Conservation (phyloP, 2,113 vertebrate genomes). For the Lucifuga dentata region DNA sequence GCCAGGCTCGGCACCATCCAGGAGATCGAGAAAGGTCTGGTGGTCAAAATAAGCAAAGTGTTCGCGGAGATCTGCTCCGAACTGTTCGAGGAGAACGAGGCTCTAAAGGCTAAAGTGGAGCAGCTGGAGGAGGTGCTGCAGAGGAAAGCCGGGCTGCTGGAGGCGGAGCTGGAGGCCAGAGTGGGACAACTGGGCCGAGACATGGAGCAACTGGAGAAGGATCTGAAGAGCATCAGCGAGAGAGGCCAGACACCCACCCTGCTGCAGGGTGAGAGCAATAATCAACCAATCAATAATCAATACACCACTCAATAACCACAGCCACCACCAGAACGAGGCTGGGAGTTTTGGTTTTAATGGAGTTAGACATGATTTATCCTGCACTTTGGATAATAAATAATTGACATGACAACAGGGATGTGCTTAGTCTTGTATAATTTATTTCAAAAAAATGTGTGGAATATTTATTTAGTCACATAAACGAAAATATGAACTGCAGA, state of each 20-base stretch:
- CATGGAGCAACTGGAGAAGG: constrained; percentile 70
- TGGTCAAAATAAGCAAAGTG: constrained; percentile 49
- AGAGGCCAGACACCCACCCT: not conserved
- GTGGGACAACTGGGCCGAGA: constrained; percentile 68
- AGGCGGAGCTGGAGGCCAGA: constrained; percentile 72
- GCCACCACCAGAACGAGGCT: too few species aligned
- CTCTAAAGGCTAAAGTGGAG: constrained; percentile 68
- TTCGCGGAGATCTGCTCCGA: constrained; percentile 60
- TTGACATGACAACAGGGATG: too few species aligned
- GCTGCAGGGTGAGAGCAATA: constrained; percentile 21
- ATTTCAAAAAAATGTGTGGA: too few species aligned
- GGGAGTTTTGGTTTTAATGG: too few species aligned
- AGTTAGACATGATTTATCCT: too few species aligned
- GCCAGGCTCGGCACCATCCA: constrained; percentile 28
- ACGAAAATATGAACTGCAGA: too few species aligned
- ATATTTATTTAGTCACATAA: too few species aligned
- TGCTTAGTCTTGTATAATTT: too few species aligned
- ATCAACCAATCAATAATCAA: too few species aligned
- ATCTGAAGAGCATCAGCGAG: constrained; percentile 63
- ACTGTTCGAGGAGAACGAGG: constrained; percentile 69
- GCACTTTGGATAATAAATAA: too few species aligned
- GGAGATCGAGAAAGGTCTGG: constrained; percentile 60
- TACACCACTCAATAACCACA: too few species aligned
- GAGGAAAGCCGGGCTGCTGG: constrained; percentile 70
- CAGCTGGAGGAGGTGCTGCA: constrained; percentile 75